Percentiles rank a stretch among this genome's conserved stretches.
Evolutionary conservation across 2,888 invertebrate species (phyloP).

Genomic region (Mycogona germanica): DNA sequence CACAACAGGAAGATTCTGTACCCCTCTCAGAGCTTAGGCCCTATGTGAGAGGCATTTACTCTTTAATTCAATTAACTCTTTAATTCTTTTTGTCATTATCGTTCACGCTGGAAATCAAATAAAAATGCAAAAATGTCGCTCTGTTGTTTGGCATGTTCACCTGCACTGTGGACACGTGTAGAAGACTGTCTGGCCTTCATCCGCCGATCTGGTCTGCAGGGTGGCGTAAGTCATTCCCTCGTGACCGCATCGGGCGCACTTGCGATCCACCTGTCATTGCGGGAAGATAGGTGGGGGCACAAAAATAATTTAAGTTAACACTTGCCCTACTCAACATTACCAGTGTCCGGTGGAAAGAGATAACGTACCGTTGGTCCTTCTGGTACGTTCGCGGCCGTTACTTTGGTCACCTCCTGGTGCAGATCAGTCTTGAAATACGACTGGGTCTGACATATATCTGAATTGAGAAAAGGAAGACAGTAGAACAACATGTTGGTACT

Average conservation of each 20-base stretch:
- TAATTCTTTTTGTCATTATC: too few species aligned
- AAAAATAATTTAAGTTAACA: not conserved
- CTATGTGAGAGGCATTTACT: too few species aligned
- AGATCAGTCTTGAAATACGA: too few species aligned
- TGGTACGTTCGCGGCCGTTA: not conserved
- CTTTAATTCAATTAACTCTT: too few species aligned
- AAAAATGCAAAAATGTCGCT: too few species aligned
- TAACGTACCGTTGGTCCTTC: slow-evolving; percentile 5
- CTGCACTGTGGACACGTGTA: slow-evolving; percentile 92
- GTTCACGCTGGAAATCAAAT: too few species aligned
- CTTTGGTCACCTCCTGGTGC: not conserved
- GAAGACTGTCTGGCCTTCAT: slow-evolving; percentile 99
- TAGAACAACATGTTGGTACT: too few species aligned
- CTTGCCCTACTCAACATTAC: not conserved
- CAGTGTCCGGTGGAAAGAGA: not conserved
- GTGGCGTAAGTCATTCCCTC: slow-evolving; percentile 93
- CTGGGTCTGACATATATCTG: too few species aligned
- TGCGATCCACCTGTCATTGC: slow-evolving; percentile 34
- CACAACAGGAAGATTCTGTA: too few species aligned
- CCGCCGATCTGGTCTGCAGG: slow-evolving; percentile 86
- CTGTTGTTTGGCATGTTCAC: too few species aligned
- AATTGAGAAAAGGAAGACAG: too few species aligned
- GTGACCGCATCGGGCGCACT: slow-evolving; percentile 71
- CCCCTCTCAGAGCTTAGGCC: too few species aligned
- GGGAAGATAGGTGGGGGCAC: not conserved